A percentile compares a stretch with the other conserved stretches of the same genome.
Conservation (phyloP, 1,140 invertebrate genomes). For the Hyles euphorbiae region DNA sequence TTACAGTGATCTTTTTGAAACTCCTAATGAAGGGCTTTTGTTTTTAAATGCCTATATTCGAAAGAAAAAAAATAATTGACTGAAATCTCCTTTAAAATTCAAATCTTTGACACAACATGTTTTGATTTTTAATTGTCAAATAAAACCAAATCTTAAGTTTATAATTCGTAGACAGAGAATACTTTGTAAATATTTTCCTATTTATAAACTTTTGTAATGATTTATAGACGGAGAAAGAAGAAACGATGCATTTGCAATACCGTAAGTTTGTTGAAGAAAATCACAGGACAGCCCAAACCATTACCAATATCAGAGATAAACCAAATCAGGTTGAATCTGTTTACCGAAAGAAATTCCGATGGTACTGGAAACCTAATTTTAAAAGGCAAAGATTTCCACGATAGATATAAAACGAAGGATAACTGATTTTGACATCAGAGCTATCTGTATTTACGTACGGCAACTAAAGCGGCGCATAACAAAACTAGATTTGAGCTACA, state of each 20-base stretch:
- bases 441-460: conserved; percentile 66
- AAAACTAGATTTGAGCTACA: conserved; percentile 74
- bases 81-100: too few species aligned
- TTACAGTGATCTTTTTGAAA: too few species aligned
- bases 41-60: too few species aligned
- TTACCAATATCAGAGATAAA: conserved; percentile 43
- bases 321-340: conserved; percentile 48
- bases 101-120: too few species aligned
- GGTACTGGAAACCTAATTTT: conserved; percentile 47
- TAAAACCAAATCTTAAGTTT: too few species aligned
- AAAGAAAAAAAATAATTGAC: too few species aligned
- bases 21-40: too few species aligned
- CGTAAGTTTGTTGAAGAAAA: conserved; percentile 32
- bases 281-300: conserved; percentile 36
- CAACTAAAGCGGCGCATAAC: conserved; percentile 61
- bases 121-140: too few species aligned
- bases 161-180: too few species aligned
- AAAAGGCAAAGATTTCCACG: conserved; percentile 46
- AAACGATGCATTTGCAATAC: conserved; percentile 53
- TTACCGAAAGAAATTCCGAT: conserved; percentile 59
- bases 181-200: background rate
- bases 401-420: conserved; percentile 57
- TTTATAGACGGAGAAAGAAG: conserved; percentile 10
- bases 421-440: conserved; percentile 63
- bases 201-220: background rate